Percentiles rank a stretch among this genome's conserved stretches.
These are phyloP conservation scores for Scolopax rusticola DNA, from an alignment of 2,797 vertebrate genomes.

Conservation along the genomic window DNA sequence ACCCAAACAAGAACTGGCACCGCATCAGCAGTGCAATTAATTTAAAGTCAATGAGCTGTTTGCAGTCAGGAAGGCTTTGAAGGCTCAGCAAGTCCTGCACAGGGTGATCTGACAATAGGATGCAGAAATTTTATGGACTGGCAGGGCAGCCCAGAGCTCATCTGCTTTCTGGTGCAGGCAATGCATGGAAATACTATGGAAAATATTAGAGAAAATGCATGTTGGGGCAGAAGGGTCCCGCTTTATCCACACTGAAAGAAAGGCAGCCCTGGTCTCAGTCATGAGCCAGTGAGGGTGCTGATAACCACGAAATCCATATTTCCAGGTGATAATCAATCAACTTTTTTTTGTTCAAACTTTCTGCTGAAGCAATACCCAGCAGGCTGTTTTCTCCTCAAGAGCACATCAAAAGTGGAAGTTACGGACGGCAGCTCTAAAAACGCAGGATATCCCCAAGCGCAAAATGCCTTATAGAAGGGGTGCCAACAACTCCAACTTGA, in stretches of 20 bases:
- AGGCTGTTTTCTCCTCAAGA: neutral
- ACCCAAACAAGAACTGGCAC: neutral
- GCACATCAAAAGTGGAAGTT: neutral
- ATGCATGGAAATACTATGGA: neutral
- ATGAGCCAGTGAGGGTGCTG: neutral
- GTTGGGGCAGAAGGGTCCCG: neutral
- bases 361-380: neutral
- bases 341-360: neutral
- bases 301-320: neutral
- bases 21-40: neutral
- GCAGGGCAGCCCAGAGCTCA: neutral
- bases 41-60: neutral
- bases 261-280: neutral
- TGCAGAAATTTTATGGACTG: rapidly evolving
- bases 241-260: neutral
- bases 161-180: neutral
- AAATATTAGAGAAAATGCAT: neutral
- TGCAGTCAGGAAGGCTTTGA: neutral
- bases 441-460: neutral
- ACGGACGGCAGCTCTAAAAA: neutral
- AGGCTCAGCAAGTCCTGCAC: neutral
- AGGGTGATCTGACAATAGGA: neutral
- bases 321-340: neutral
- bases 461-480: neutral
- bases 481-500: neutral